A percentile compares a stretch with the other conserved stretches of the same genome.
Evolutionary conservation across 2,888 invertebrate species (phyloP).

Genomic region (Synergus umbraculus): DNA sequence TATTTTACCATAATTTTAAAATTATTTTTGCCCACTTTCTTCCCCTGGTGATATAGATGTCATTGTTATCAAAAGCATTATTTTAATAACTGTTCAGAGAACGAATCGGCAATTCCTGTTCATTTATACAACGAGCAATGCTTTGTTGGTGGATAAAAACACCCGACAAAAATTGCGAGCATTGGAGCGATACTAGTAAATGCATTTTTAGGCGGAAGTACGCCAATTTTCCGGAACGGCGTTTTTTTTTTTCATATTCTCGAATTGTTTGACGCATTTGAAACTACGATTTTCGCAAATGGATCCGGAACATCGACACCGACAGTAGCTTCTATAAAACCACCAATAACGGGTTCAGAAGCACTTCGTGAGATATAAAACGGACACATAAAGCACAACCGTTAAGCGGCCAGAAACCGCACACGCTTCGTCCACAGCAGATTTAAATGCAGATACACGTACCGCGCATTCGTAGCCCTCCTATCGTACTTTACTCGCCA

Average conservation of each 20-base stretch:
- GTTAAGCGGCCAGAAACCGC: conserved; percentile 25
- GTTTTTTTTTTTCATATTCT: not conserved
- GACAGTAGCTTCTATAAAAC: conserved; percentile 1
- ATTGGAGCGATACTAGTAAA: not conserved
- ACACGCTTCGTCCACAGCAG: conserved; percentile 16
- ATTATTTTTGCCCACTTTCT: too few relatives aligned
- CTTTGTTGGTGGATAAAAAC: not conserved
- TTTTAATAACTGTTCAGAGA: too few relatives aligned
- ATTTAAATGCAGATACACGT: conserved; percentile 17
- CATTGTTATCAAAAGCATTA: too few relatives aligned
- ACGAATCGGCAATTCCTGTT: too few relatives aligned
- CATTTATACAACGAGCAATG: not conserved
- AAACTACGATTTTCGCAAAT: conserved; percentile 5
- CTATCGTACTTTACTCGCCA: not conserved
- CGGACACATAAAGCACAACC: conserved; percentile 28
- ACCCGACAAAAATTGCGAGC: not conserved
- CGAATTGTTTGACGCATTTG: not conserved
- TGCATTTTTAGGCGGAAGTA: not conserved
- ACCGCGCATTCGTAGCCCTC: not conserved
- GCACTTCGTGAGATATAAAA: not conserved
- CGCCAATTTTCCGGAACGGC: not conserved
- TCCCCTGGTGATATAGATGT: too few relatives aligned
- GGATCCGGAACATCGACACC: not conserved
- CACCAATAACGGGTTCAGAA: not conserved
- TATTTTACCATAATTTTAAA: too few relatives aligned